A percentile compares a stretch with the other conserved stretches of the same genome.
These are phyloP conservation scores for Pectinophora gossypiella DNA, from an alignment of 1,140 invertebrate species.

Conservation along the genomic window DNA sequence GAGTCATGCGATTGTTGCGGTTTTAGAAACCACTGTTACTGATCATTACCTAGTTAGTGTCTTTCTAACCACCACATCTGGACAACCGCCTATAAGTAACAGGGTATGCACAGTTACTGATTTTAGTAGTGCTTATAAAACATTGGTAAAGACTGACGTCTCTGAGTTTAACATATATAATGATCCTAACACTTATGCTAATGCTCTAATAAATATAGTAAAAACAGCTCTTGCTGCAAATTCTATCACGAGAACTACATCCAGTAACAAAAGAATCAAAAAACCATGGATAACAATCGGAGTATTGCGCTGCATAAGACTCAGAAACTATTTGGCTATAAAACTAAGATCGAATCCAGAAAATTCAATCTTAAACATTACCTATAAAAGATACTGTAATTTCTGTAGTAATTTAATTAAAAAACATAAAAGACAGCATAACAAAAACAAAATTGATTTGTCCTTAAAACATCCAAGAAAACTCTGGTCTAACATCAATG, in stretches of 20 bases:
- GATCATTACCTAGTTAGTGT: conserved; percentile 1
- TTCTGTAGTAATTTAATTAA: conserved; percentile 10
- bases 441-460: conserved; percentile 3
- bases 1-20: not conserved
- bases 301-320: not conserved
- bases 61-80: not conserved
- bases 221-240: not conserved
- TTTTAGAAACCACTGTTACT: conserved; percentile 6
- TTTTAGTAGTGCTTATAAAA: not conserved
- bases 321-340: not conserved
- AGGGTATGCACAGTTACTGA: not conserved
- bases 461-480: conserved; percentile 2
- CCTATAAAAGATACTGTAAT: not conserved
- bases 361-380: not conserved
- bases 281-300: conserved; percentile 6
- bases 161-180: not conserved
- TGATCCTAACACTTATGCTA: not conserved
- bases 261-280: conserved; percentile 1
- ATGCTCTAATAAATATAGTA: not conserved
- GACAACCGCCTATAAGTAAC: not conserved
- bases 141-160: not conserved
- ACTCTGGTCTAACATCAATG: conserved; percentile 8
- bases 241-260: not conserved
- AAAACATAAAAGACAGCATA: conserved; percentile 13
- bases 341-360: not conserved